Base-by-base conservation (phyloP, 2,888 invertebrate species). In the Drosophila yooni region DNA sequence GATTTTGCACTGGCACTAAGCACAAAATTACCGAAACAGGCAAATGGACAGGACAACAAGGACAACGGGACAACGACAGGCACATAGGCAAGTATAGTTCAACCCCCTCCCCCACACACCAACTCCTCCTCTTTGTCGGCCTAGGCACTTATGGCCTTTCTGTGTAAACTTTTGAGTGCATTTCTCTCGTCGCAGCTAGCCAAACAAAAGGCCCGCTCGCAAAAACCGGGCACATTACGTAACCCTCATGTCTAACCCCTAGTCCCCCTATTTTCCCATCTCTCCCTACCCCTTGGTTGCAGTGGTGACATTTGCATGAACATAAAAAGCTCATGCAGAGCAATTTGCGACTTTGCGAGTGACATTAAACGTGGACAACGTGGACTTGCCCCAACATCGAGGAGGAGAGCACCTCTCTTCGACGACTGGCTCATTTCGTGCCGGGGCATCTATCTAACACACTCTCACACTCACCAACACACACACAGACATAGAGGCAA, bases 261-360 rank as follows among this genome's bases (percentile, higher is more conserved):
- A 25, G 18, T 13, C 40, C 3, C 11, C 1, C 2, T 25, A 4
- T 18, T 29, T 29, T 15, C 5, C 10, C 31, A 18, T 58, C 75
- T 36, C 60, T 53, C 54, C 48, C 70, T 59, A 63, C 70, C 62
- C 66, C 75, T 88, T 75, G 78, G 70, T 81, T 79, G 79, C 79
- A 85, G 64, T 83, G 86, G 78, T 83, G 83, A 90, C 88, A 88
- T 88, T 88, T 88, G 88, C 88, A 88, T 88, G 90, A 88, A 91
- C 90, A 91, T 90, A 91, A 89, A 91, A 88, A 86, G 91, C 91
- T 88, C 90, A 90, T 91, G 91, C 89, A 90, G 90, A 91, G 89
- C 89, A 90, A 89, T 91, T 91, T 91, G 89, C 84, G 83, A 90
- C 89, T 89, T 91, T 90, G 91, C 87, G 83, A 90, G 84, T 83